Percentiles rank a stretch among this genome's conserved stretches.
Conservation (phyloP, 2,888 invertebrate species). For the Prenolepis imparis region DNA sequence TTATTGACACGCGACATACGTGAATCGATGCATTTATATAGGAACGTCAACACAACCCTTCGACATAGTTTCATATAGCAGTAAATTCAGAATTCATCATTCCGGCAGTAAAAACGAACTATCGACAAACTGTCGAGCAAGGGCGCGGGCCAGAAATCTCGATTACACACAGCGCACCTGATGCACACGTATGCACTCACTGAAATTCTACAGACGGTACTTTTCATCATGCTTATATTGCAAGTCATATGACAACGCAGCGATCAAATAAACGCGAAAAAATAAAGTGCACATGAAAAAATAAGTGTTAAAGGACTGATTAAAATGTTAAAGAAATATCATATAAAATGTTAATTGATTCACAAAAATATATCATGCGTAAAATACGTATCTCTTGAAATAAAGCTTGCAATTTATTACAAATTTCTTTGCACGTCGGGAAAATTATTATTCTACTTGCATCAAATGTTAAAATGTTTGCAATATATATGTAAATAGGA, state of each 20-base stretch:
- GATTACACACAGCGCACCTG: conserved; percentile 24
- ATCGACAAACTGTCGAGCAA: conserved; percentile 54
- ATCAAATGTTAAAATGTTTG: conserved; percentile 25
- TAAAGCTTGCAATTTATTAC: neutral
- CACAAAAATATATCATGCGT: neutral
- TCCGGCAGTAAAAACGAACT: conserved; percentile 43
- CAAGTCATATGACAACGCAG: conserved; percentile 1
- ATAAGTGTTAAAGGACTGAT: neutral
- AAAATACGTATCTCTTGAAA: neutral
- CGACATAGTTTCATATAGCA: conserved; percentile 27
- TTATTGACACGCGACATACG: neutral
- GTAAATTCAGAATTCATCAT: conserved; percentile 50
- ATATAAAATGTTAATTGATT: neutral
- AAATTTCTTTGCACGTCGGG: conserved; percentile 10
- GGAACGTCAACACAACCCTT: conserved; percentile 25
- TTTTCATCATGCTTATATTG: conserved; percentile 36
- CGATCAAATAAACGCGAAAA: neutral
- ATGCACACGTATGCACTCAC: conserved; percentile 15
- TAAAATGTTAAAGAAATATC: neutral
- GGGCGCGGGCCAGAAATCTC: conserved; percentile 38
- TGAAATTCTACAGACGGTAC: conserved; percentile 8
- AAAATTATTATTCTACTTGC: neutral
- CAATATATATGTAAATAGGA: conserved; percentile 30
- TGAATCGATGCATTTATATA: neutral
- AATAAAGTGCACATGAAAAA: neutral